Conservation (phyloP, 2,113 vertebrate species). For the Pollimyrus isidori region DNA sequence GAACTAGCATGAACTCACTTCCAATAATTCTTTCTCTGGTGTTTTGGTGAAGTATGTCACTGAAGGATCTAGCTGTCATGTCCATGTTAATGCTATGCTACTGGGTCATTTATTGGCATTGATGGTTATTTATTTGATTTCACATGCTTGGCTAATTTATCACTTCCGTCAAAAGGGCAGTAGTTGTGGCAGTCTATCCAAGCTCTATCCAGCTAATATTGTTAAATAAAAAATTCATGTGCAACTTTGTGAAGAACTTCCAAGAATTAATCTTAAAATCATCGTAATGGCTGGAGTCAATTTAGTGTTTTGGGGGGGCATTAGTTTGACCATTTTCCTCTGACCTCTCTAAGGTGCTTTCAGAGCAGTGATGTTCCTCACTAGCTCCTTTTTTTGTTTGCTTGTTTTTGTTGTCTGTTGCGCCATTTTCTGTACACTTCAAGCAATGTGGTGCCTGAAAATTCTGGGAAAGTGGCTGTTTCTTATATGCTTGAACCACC, state of each 20-base stretch:
- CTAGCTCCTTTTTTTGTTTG: not conserved
- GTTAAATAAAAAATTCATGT: not conserved
- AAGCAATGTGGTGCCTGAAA: not conserved
- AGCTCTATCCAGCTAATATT: not conserved
- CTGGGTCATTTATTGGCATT: not conserved
- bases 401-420: not conserved
- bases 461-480: not conserved
- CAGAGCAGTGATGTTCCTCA: not conserved
- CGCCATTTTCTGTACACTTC: not conserved
- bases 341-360: not conserved
- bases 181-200: not conserved
- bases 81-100: not conserved
- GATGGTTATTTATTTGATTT: not conserved
- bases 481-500: not conserved
- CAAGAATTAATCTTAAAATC: not conserved
- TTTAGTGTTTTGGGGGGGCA: not conserved
- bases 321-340: not conserved
- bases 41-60: not conserved
- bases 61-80: not conserved
- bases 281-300: not conserved
- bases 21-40: not conserved
- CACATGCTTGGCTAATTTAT: not conserved
- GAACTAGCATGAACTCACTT: not conserved
- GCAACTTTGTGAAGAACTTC: not conserved
- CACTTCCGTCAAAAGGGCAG: not conserved